Base-by-base conservation (phyloP, 2,113 vertebrate genomes). In the Aegypius monachus region DNA sequence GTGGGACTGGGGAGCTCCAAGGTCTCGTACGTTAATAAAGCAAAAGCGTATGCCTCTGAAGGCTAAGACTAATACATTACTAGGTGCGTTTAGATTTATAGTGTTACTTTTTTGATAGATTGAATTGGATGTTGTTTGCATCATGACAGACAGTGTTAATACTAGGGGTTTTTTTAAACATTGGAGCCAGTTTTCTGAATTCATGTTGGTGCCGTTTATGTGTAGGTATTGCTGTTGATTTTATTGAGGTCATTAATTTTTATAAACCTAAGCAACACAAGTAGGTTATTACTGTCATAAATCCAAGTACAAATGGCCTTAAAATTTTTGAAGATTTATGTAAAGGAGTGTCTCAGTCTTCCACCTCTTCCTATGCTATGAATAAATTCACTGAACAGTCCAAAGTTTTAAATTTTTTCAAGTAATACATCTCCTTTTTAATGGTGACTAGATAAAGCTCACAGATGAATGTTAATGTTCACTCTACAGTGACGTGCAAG, bases 161-260 rank as follows among this genome's bases (percentile, higher is more conserved):
- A 32, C 12, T 58, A 31, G 22, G 20, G 82, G 31, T 80, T 15
- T 81, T 59, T 74, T 89, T 70, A n/a, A 81, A 47, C 5, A 16
- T n/a, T 77, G 40, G 6, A 88, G 9, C 2, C 34, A 74, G 16
- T 86, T 93, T 80, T 92, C 80, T 78, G 22, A 59, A 65, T 83
- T 79, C 8, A 17, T 43, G 5, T 70, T 75, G 23, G 18, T 85
- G n/a, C 7, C 85, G 42, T 66, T 95, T 85, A n/a, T 90, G 19
- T 34, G 36, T 61, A 62, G 22, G 38, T 91, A 47, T 67, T 80
- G 31, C 23, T 75, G 58, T 80, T 73, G 12, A 52, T 86, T 91
- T 91, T 85, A 74, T 58, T 91, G 59, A 67, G 26, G n/a, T 74
- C 17, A 25, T 94, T 88, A 85, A 78, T 74, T 94, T 95, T 79